A percentile compares a stretch with the other conserved stretches of the same genome.
phyloP scores from a whole-genome alignment of 92 coral and sea anemone species.

The Epizoanthus fatuus region DNA sequence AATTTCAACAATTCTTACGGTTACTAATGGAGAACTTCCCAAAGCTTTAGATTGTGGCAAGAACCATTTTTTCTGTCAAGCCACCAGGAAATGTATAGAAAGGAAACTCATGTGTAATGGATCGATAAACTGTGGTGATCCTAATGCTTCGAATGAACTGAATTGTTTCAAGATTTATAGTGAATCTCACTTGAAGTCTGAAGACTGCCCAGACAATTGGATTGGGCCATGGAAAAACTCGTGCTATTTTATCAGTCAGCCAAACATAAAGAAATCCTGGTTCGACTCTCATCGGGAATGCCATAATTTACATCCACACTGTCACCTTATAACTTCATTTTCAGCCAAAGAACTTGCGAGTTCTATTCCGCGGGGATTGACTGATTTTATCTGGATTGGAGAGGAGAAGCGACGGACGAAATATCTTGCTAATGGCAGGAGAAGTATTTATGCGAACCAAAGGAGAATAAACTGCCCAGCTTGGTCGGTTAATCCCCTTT shows the following conservation, averaged over 20 bases:
- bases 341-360: neutral
- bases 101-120: constrained; percentile 18
- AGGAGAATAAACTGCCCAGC: neutral
- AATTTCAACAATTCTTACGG: neutral
- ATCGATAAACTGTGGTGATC: neutral
- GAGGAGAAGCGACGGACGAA: neutral
- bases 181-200: neutral
- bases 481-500: neutral
- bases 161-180: constrained; percentile 11
- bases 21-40: constrained; percentile 2
- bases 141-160: neutral
- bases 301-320: neutral
- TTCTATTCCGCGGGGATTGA: neutral
- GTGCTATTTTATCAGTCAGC: constrained; percentile 19
- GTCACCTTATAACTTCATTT: constrained; percentile 1
- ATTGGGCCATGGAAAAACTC: constrained; percentile 26
- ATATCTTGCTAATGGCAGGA: neutral
- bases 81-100: constrained; percentile 23
- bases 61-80: constrained; percentile 10
- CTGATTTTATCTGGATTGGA: constrained; percentile 18
- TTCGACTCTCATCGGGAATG: constrained; percentile 13
- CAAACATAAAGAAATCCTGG: constrained; percentile 29
- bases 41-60: neutral
- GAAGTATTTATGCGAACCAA: neutral
- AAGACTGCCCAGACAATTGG: constrained; percentile 26